Evolutionary conservation across 1,140 invertebrate genomes (phyloP), one percentile per base, ranked within the genome.

Genomic region (Orius insidiosus): DNA sequence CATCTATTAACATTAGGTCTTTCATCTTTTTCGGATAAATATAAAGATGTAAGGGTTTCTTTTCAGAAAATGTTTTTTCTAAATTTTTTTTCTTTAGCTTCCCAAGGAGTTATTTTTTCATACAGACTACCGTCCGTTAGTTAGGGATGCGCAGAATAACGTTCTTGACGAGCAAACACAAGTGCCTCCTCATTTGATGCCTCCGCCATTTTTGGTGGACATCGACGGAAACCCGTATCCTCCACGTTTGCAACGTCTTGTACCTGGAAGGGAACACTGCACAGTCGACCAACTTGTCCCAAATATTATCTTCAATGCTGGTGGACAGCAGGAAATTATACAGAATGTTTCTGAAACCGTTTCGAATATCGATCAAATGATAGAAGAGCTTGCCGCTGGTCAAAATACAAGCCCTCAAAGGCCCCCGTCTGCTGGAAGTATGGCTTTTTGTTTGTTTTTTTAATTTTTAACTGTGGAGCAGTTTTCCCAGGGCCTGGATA

Each of bases 161-260:
- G 89, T 94, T 5, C 66, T 96, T 35, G 94, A 98, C 64, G 92
- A 97, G 62, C 90, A 96, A 67, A 97, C 92, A 0, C 89, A 96
- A 64, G 75, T 81, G 32, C 83, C 89, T 16, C 93, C 93, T n/a
- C 92, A 98, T 66, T 66, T 97, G 41, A 93, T 97, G 88, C 88
- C 92, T n/a, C 90, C 93, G 4, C 92, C 93, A 3, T 95, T 96
- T 66, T 70, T 98, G 3, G 88, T 98, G 1, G 88, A 97, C 63
- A 81, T 92, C 14, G 89, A 96, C 67, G 92, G 92, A 2, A 92
- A 89, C 62, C 93, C 93, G 0, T 90, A 97, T 68, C 81, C 85
- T 19, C 80, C 87, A 2, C 62, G 69, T 44, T 64, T 84, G 45
- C 93, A 98, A 63, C 70, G 83, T 31, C 67, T 90, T 15, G 93